Conservation (phyloP, 2,888 invertebrate species). For the Mythimna vitellina region DNA sequence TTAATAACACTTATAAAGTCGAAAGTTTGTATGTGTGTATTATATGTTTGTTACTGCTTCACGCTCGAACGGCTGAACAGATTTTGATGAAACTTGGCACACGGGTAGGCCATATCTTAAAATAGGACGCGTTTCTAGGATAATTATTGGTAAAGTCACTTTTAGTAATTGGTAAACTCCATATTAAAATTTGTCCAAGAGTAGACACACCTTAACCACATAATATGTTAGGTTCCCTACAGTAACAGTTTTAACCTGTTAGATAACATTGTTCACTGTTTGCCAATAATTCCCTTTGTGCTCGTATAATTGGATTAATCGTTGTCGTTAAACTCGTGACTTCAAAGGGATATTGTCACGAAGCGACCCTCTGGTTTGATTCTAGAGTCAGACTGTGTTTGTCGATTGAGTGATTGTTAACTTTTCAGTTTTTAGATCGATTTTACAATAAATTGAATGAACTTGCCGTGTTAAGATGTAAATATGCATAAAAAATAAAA, state of each 20-base stretch:
- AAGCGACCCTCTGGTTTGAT: conserved; percentile 43
- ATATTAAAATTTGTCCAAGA: conserved; percentile 6
- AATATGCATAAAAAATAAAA: too few species aligned
- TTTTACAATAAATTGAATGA: neutral
- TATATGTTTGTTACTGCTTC: too few species aligned
- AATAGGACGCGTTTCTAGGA: too few species aligned
- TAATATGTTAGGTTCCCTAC: neutral
- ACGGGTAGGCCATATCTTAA: too few species aligned
- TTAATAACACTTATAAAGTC: too few species aligned
- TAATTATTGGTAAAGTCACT: too few species aligned
- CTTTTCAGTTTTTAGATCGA: neutral
- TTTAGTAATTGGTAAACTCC: too few species aligned
- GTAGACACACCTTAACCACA: neutral
- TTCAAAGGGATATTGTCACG: conserved; percentile 55
- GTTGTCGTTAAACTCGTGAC: conserved; percentile 63
- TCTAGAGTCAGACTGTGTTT: conserved; percentile 14
- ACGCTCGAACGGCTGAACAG: too few species aligned
- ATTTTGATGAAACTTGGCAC: too few species aligned
- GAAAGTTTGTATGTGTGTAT: too few species aligned
- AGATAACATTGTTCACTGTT: conserved; percentile 45
- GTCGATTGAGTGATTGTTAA: neutral
- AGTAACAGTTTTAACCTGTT: conserved; percentile 10
- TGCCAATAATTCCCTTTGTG: conserved; percentile 70
- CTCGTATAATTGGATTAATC: conserved; percentile 71
- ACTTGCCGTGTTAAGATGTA: too few species aligned